These are phyloP conservation scores for Pocillopora verrucosa DNA, from an alignment of 64 coral and sea anemone genomes.

Conservation along the genomic window DNA sequence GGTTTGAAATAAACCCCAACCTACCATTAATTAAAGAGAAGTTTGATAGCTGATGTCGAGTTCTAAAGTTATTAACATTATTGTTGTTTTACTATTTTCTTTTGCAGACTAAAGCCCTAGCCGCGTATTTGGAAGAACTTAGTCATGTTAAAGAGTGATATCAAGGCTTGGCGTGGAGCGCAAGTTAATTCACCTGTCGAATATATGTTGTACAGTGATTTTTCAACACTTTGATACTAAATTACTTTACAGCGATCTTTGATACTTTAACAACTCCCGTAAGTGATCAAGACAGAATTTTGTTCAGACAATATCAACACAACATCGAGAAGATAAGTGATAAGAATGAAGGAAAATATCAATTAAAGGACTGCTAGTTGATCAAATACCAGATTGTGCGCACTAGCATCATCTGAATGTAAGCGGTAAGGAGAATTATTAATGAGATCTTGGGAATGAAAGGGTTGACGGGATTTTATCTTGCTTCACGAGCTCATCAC, in stretches of 20 bases:
- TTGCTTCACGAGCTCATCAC: too few species aligned
- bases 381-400: too few species aligned
- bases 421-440: too few species aligned
- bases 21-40: too few species aligned
- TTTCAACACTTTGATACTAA: too few species aligned
- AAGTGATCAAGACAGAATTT: not conserved
- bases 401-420: too few species aligned
- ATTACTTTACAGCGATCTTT: too few species aligned
- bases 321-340: not conserved
- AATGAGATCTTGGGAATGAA: too few species aligned
- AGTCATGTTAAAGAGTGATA: not conserved
- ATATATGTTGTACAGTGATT: not conserved
- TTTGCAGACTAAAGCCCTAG: conserved; percentile 15
- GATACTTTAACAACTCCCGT: not conserved
- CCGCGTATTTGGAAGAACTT: conserved; percentile 20
- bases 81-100: not conserved
- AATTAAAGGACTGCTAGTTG: too few species aligned
- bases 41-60: too few species aligned
- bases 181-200: not conserved
- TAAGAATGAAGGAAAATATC: not conserved
- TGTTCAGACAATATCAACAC: not conserved
- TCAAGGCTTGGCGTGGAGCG: not conserved
- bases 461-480: too few species aligned
- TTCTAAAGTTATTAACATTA: not conserved
- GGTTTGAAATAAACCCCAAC: too few species aligned